Conservation (phyloP, 1,140 invertebrate species). For the Ectropis grisescens region DNA sequence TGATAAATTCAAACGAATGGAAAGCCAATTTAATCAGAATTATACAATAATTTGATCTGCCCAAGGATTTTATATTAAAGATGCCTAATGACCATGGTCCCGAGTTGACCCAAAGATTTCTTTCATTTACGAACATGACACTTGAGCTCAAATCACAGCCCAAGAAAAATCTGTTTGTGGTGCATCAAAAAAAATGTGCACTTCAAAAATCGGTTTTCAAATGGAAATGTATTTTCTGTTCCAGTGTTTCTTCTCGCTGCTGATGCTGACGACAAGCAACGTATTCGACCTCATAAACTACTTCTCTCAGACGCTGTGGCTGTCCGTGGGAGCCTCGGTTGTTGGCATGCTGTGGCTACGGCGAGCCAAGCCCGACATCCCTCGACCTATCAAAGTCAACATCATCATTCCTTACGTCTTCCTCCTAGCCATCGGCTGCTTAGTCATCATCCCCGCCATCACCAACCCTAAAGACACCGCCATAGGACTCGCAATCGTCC, state of each 20-base stretch:
- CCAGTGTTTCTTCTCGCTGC: slow-evolving; percentile 79
- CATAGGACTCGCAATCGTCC: slow-evolving; percentile 85
- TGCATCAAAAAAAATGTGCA: no score
- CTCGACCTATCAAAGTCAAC: slow-evolving; percentile 86
- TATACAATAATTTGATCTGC: no score
- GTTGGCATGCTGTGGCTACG: slow-evolving; percentile 85
- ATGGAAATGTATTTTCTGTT: no score
- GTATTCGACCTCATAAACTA: slow-evolving; percentile 83
- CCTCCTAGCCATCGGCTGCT: slow-evolving; percentile 85
- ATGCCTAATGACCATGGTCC: no score
- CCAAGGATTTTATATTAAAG: no score
- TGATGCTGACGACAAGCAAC: slow-evolving; percentile 80
- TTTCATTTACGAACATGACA: no score
- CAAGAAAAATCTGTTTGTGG: no score
- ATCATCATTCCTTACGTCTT: slow-evolving; percentile 87
- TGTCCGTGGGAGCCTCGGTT: slow-evolving; percentile 82
- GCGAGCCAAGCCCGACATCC: slow-evolving; percentile 77
- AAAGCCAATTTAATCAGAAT: no score
- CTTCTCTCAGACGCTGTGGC: slow-evolving; percentile 84
- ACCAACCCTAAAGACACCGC: slow-evolving; percentile 84
- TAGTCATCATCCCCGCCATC: slow-evolving; percentile 87
- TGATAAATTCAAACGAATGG: no score
- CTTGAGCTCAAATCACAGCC: no score
- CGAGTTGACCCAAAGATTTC: no score
- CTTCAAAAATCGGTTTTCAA: no score